These are phyloP conservation scores for Eulemur albifrons DNA, from an alignment of 2,797 vertebrate species.

Conservation along the genomic window DNA sequence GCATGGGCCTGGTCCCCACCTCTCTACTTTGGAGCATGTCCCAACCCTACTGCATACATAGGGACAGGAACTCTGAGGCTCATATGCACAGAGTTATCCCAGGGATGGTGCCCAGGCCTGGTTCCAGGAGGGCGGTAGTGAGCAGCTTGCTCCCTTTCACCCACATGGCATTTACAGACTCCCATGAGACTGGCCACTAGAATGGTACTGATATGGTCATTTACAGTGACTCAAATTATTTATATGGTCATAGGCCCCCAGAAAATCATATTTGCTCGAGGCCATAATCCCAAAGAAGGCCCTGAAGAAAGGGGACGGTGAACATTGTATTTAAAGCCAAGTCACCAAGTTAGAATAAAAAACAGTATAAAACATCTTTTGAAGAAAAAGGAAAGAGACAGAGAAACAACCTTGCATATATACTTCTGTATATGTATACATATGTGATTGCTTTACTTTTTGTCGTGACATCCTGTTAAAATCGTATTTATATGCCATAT, in stretches of 20 bases:
- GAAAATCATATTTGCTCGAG: neutral
- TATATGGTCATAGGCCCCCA: neutral
- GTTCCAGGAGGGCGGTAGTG: neutral
- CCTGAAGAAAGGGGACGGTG: neutral
- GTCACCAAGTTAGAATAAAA: neutral
- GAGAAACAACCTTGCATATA: neutral
- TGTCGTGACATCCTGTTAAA: neutral
- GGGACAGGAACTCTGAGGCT: neutral
- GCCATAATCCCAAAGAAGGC: neutral
- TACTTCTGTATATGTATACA: neutral
- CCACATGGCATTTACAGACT: neutral
- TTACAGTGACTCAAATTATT: neutral
- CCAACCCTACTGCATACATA: neutral
- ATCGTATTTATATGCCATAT: neutral
- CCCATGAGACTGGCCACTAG: neutral
- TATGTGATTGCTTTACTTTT: neutral
- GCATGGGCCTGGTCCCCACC: too few relatives aligned
- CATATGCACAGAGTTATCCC: neutral
- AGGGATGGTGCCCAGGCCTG: neutral
- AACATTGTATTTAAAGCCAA: neutral
- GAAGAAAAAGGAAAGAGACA: neutral
- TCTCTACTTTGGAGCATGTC: neutral
- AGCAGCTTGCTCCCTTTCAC: neutral
- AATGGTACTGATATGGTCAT: neutral
- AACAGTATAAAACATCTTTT: neutral